Evolutionary conservation across 2,113 vertebrate species (phyloP).

Genomic region (Protobothrops mucrosquamatus): DNA sequence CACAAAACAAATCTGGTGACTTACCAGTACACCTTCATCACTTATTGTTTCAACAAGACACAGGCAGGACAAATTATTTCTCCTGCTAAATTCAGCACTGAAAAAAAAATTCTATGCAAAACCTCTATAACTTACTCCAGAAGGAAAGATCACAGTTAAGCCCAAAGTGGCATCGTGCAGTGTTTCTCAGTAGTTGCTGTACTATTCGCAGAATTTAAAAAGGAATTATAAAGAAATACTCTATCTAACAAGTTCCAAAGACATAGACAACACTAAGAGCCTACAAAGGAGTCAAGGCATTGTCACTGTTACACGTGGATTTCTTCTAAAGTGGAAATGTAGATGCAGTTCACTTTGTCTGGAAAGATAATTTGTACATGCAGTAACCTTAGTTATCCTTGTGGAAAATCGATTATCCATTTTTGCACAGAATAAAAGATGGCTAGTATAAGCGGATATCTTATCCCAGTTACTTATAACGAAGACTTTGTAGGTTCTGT

Average conservation of each 20-base stretch:
- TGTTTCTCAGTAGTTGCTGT: accelerated
- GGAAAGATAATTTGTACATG: not conserved
- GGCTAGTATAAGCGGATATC: not conserved
- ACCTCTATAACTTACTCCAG: not conserved
- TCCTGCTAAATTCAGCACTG: constrained; percentile 2
- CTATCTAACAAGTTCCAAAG: not conserved
- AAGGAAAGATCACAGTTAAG: constrained; percentile 19
- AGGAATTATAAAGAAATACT: not conserved
- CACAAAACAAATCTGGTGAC: not conserved
- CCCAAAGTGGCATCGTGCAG: constrained; percentile 14
- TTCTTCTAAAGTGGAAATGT: not conserved
- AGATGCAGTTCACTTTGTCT: not conserved
- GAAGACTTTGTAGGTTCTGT: not conserved
- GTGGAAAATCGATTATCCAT: not conserved
- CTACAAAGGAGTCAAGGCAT: not conserved
- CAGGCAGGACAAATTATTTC: not conserved
- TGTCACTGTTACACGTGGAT: constrained; percentile 25
- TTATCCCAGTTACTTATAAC: not conserved
- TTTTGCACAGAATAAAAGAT: not conserved
- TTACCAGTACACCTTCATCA: not conserved
- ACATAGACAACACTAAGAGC: constrained; percentile 28
- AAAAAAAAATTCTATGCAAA: constrained; percentile 6
- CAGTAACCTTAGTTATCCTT: not conserved
- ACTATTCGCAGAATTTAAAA: accelerated
- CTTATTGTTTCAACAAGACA: not conserved